A percentile compares a stretch with the other conserved stretches of the same genome.
Conservation (phyloP, 2,797 vertebrate species). For the Lagorchestes hirsutus region DNA sequence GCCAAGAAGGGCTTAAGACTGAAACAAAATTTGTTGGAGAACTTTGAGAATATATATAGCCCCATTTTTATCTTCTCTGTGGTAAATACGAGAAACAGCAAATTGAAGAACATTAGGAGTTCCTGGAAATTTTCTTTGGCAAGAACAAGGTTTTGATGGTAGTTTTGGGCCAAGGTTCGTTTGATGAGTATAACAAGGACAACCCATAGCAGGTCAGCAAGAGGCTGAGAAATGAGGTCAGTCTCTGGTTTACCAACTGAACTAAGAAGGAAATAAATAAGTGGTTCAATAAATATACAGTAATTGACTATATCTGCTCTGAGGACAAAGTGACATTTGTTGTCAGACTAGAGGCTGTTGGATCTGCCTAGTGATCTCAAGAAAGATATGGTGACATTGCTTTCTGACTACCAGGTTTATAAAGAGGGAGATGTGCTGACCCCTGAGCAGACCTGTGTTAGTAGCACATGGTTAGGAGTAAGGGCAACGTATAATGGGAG, state of each 20-base stretch:
- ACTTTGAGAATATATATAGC: slow-evolving; percentile 93
- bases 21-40: slow-evolving; percentile 95
- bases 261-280: slow-evolving; percentile 93
- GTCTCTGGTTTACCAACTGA: slow-evolving; percentile 95
- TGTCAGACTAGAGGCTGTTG: slow-evolving; percentile 92
- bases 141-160: slow-evolving; percentile 99
- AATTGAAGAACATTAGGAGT: slow-evolving; percentile 94
- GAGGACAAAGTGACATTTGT: slow-evolving; percentile 91
- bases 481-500: not conserved
- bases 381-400: slow-evolving; percentile 94
- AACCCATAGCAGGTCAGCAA: slow-evolving; percentile 96
- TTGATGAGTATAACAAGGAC: slow-evolving; percentile 94
- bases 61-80: slow-evolving; percentile 94
- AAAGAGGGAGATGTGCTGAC: slow-evolving; percentile 93
- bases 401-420: slow-evolving; percentile 93
- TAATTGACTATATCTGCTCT: slow-evolving; percentile 92
- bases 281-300: slow-evolving; percentile 94
- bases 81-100: slow-evolving; percentile 97
- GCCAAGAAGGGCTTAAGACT: slow-evolving; percentile 93
- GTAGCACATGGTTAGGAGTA: not conserved
- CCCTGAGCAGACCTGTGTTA: slow-evolving; percentile 93
- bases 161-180: slow-evolving; percentile 91
- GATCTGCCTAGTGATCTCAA: slow-evolving; percentile 94
- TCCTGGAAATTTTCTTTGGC: slow-evolving; percentile 99
- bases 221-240: slow-evolving; percentile 93